Evolutionary conservation across 2,888 invertebrate genomes (phyloP), one percentile per base, ranked within the genome.

Genomic region (Hypomecis punctinalis): DNA sequence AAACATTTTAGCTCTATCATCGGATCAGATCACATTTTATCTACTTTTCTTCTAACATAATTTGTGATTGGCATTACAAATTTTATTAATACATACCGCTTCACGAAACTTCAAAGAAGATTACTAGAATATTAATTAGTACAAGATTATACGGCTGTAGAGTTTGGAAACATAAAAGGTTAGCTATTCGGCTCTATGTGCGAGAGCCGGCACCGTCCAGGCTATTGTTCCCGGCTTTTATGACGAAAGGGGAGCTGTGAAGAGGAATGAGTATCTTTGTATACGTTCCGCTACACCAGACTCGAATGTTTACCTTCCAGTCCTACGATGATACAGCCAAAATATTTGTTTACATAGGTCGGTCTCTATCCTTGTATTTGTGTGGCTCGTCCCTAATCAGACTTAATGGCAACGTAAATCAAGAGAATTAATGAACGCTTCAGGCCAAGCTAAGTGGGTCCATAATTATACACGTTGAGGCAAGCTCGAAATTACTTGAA

Each of bases 171-270:
- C 52, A 40, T 63, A 61, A 53, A 67, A 63, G 67, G 63, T 68
- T 65, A 67, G 54, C 59, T 42, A 63, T 52, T 52, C 64, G 56
- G 47, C 69, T 65, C 61, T 56, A 39, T 43, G 55, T 46, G 56
- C 51, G 47, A 67, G 63, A 59, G 49, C 58, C 61, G 63, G 51
- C 61, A 49, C 57, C 55, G 39, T 36, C 33, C 7, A 13, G 40
- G 11, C 62, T 58, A 69, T 71, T 69, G 71, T 71, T 69, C 64
- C 33, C n/a, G 10, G 58, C 63, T 69, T 67, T 67, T 66, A 66
- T 39, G 57, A 51, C 46, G 35, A 64, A 67, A 66, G 58, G 54
- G 49, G 53, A 54, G 61, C 56, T 49, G 23, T 42, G 63, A 53
- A 59, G 45, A 40, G 13, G 43, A 43, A 39, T 3, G 33, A 56